These are phyloP conservation scores for Globodera rostochiensis DNA, from an alignment of 1,140 invertebrate species.

Conservation along the genomic window DNA sequence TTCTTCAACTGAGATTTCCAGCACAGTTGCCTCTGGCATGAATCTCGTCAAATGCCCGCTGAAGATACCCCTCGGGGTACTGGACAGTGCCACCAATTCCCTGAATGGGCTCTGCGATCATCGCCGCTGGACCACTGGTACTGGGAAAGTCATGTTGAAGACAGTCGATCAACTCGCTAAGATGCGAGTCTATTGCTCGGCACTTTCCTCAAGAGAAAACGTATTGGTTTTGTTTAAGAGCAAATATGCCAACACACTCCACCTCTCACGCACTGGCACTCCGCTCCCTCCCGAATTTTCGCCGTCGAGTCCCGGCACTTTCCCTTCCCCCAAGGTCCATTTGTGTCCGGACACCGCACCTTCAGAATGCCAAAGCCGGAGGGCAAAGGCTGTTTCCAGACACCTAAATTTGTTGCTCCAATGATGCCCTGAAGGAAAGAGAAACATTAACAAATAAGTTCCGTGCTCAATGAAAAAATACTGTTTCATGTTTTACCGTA, in stretches of 20 bases:
- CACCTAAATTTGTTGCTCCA: slow-evolving; percentile 79
- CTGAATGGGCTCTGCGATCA: slow-evolving; percentile 89
- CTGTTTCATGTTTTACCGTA: slow-evolving; percentile 76
- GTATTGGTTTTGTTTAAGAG: slow-evolving; percentile 47
- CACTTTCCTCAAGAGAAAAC: slow-evolving; percentile 73
- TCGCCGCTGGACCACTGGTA: slow-evolving; percentile 76
- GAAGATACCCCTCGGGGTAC: slow-evolving; percentile 84
- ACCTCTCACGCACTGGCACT: slow-evolving; percentile 60
- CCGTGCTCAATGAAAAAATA: too few species aligned
- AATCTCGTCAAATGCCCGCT: slow-evolving; percentile 79
- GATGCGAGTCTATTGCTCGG: slow-evolving; percentile 77
- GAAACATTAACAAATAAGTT: too few species aligned
- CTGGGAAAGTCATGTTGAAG: slow-evolving; percentile 78
- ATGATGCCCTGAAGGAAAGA: slow-evolving; percentile 68
- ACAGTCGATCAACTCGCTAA: slow-evolving; percentile 79
- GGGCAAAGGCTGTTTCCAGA: slow-evolving; percentile 79
- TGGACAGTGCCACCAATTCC: slow-evolving; percentile 87
- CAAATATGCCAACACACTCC: slow-evolving; percentile 71
- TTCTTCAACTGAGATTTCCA: slow-evolving; percentile 76
- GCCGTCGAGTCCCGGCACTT: slow-evolving; percentile 83
- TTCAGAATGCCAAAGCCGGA: slow-evolving; percentile 76
- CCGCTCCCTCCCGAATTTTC: slow-evolving; percentile 69
- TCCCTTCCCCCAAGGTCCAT: slow-evolving; percentile 83
- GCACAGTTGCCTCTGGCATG: slow-evolving; percentile 75
- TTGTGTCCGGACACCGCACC: slow-evolving; percentile 85